A percentile compares a stretch with the other conserved stretches of the same genome.
Conservation (phyloP, 30 jellyfish, hydroid and myxozoan species). For the Turritopsis rubra region DNA sequence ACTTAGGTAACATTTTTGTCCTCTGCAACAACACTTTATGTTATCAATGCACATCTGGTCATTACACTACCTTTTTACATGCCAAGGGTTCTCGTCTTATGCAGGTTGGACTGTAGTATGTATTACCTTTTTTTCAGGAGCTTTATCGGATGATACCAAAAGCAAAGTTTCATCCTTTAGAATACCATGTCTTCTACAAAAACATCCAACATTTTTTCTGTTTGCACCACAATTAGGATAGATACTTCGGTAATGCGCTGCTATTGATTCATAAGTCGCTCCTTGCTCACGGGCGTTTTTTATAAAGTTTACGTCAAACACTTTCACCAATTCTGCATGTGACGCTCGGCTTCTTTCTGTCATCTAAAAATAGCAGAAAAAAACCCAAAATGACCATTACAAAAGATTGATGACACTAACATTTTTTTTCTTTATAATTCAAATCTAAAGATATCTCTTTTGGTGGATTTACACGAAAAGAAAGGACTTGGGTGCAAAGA, state of each 20-base stretch:
- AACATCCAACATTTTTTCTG: neutral
- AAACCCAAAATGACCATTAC: neutral
- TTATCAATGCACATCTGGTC: too few relatives aligned
- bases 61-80: too few relatives aligned
- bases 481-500: neutral
- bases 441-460: neutral
- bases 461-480: neutral
- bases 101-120: too few relatives aligned
- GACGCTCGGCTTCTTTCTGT: neutral
- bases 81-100: too few relatives aligned
- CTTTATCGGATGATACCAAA: neutral
- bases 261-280: neutral
- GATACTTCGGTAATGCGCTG: neutral
- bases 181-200: neutral
- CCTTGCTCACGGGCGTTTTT: conserved; percentile 14
- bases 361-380: neutral
- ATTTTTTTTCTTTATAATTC: neutral
- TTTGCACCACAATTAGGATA: neutral
- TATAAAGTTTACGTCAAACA: neutral
- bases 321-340: neutral
- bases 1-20: too few relatives aligned
- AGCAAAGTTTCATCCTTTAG: neutral
- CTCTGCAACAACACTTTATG: too few relatives aligned
- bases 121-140: neutral
- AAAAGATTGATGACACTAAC: neutral